Percentiles rank a stretch among this genome's conserved stretches.
Conservation (phyloP, 2,113 vertebrate genomes). For the Nerophis lumbriciformis region DNA sequence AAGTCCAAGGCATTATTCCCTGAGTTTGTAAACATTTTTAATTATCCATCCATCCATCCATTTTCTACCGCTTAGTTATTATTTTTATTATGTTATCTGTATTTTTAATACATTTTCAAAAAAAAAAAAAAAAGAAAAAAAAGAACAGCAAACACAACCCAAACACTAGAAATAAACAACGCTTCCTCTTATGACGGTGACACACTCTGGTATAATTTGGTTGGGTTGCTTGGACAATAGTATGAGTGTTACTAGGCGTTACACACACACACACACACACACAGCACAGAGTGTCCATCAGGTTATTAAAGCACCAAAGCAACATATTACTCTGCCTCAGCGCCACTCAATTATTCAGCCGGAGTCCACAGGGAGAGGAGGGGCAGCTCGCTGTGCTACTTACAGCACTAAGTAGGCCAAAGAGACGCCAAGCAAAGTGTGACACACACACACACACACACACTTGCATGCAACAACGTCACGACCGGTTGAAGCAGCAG, state of each 20-base stretch:
- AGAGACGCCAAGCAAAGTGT: constrained; percentile 64
- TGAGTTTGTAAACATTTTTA: no score
- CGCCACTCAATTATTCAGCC: constrained; percentile 65
- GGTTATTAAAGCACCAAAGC: constrained; percentile 53
- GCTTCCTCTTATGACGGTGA: no score
- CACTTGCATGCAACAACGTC: constrained; percentile 5
- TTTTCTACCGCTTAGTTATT: no score
- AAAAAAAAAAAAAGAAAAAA: no score
- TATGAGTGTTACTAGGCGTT: constrained; percentile 49
- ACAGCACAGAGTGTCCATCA: constrained; percentile 42
- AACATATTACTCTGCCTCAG: constrained; percentile 63
- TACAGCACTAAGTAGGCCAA: constrained; percentile 76
- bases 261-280: constrained; percentile 22
- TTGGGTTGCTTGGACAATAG: constrained; percentile 19
- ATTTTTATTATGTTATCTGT: no score
- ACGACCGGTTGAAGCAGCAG: not conserved
- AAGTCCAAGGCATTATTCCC: no score
- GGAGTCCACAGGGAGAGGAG: constrained; percentile 51
- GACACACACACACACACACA: constrained; percentile 21
- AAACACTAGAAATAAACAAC: no score
- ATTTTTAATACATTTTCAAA: no score
- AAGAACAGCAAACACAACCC: no score
- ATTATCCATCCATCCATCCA: no score
- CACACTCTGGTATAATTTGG: not conserved
- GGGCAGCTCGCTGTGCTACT: constrained; percentile 69